A percentile compares a stretch with the other conserved stretches of the same genome.
phyloP scores from a whole-genome alignment of 2,113 vertebrate species.

The Rhinolophus sinicus region DNA sequence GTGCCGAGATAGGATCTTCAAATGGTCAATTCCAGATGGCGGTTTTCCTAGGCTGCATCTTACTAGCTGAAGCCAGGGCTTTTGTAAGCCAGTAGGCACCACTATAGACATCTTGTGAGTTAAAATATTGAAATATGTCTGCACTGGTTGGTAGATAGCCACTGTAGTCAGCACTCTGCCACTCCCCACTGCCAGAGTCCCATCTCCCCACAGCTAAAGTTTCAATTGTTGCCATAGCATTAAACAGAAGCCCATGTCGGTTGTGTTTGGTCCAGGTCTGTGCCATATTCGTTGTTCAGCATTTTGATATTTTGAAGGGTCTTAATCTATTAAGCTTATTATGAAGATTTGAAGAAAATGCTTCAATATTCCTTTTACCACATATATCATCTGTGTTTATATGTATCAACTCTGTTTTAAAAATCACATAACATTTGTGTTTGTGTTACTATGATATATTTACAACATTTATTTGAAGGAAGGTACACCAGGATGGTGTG shows the following conservation, averaged over 20 bases:
- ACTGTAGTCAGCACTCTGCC: background rate
- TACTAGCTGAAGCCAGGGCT: background rate
- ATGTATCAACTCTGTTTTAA: background rate
- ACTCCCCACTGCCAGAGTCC: background rate
- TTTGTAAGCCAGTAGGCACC: background rate
- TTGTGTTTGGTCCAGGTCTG: background rate
- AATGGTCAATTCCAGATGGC: background rate
- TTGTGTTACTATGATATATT: background rate
- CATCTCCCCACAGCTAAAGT: background rate
- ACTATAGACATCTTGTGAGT: background rate
- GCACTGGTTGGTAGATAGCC: background rate
- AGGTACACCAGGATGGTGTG: background rate
- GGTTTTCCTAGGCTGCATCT: background rate
- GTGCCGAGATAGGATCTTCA: background rate
- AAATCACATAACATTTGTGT: background rate
- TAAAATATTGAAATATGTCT: background rate
- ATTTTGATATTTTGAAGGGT: background rate
- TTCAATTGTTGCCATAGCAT: background rate
- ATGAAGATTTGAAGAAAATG: constrained; percentile 10
- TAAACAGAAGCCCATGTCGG: background rate
- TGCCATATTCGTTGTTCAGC: background rate
- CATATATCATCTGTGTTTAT: background rate
- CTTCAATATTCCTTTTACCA: background rate
- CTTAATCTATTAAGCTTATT: background rate
- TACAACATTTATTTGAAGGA: background rate